Evolutionary conservation across 2,888 invertebrate species (phyloP), one percentile per base, ranked within the genome.

Genomic region (Dryocosmus kuriphilus): DNA sequence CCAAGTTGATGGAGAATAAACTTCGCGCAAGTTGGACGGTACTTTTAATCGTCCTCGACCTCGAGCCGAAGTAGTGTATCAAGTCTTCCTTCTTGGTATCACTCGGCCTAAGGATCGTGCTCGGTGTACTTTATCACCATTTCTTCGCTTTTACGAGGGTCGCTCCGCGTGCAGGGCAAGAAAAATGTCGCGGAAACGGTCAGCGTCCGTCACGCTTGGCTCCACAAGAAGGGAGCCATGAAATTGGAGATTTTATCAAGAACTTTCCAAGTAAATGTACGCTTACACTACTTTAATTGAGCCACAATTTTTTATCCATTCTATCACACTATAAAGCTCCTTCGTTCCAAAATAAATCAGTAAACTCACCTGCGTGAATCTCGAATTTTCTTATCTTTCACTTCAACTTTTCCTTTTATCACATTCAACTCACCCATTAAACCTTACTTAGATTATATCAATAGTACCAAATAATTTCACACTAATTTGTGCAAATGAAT

Each of bases 181-280:
- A 79, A 85, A 83, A 84, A 82, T 83, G 80, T 82, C 82, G 75
- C 75, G 81, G 79, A 80, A 84, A 81, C 79, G 79, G 76, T 77
- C 73, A 75, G 61, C n/a, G 62, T 76, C 74, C 80, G 81, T 82
- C 83, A 83, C 81, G 82, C 81, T 81, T 75, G 60, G 79, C 77
- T 79, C 83, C 73, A 77, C 78, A 79, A 67, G 80, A 83, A 80
- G 79, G 78, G 79, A 51, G 71, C 71, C 85, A 83, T 81, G 84
- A 86, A 84, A 86, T 86, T 84, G 83, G 60, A 73, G 79, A 82
- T 84, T 83, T 82, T 78, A 79, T 78, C 57, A 65, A 79, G 77
- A 74, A 80, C 55, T 81, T 79, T 63, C 79, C 77, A 75, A 77
- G 78, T 78, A 61, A 35, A 67, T 61, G 46, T 16, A 65, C 55